Conservation (phyloP, 2,113 vertebrate species). For the Melanotaenia duboulayi region DNA sequence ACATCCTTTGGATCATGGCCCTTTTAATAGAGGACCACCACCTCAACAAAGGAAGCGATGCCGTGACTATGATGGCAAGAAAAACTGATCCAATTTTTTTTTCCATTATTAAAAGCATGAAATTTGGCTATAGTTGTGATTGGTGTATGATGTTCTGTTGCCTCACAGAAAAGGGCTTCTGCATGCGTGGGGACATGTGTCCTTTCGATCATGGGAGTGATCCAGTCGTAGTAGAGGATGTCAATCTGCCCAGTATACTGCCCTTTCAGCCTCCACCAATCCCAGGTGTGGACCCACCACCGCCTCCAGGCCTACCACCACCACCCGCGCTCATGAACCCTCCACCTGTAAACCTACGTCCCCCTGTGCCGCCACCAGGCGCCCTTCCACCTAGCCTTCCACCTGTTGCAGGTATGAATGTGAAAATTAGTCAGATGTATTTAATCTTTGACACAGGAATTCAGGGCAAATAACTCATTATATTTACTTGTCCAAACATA, state of each 20-base stretch:
- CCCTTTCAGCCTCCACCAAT: slow-evolving; percentile 94
- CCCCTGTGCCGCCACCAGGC: slow-evolving; percentile 92
- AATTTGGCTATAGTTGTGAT: background rate
- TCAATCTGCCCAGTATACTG: slow-evolving; percentile 94
- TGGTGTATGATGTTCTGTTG: background rate
- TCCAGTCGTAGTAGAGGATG: slow-evolving; percentile 97
- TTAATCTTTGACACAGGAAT: background rate
- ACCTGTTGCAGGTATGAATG: slow-evolving; percentile 89
- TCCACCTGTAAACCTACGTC: slow-evolving; percentile 93
- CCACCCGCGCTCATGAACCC: slow-evolving; percentile 92
- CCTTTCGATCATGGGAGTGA: slow-evolving; percentile 98
- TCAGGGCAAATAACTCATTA: background rate
- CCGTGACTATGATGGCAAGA: slow-evolving; percentile 95
- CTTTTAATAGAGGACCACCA: slow-evolving; percentile 87
- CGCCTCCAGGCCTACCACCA: slow-evolving; percentile 91
- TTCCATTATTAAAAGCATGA: too few species aligned
- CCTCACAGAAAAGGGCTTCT: slow-evolving; percentile 95
- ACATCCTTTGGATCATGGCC: slow-evolving; percentile 88
- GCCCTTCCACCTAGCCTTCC: slow-evolving; percentile 93
- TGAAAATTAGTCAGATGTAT: background rate
- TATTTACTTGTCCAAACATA: too few species aligned
- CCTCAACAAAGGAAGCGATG: slow-evolving; percentile 93
- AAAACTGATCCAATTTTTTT: background rate
- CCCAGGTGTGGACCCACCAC: slow-evolving; percentile 90
- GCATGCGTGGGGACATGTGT: slow-evolving; percentile 98